Evolutionary conservation across 2,888 invertebrate species (phyloP).

Genomic region (Agriopis marginaria): DNA sequence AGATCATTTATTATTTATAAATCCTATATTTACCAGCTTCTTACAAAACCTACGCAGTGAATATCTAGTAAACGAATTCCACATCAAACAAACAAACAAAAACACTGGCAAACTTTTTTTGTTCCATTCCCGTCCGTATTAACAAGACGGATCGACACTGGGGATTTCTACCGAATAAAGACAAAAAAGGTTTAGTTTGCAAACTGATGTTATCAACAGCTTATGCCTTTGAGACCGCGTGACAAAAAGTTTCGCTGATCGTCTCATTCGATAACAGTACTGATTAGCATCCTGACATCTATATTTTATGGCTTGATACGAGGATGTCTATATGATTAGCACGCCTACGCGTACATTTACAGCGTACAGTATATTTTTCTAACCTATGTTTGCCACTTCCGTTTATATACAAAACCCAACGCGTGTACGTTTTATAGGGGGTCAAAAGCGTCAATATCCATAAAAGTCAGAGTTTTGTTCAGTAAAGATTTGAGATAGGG

Average conservation of each 20-base stretch:
- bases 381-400: constrained; percentile 33
- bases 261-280: constrained; percentile 64
- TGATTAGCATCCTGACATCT: constrained; percentile 69
- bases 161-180: constrained; percentile 48
- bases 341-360: constrained; percentile 19
- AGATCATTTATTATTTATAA: too few species aligned
- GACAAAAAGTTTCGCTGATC: constrained; percentile 70
- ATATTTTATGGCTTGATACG: constrained; percentile 59
- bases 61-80: not conserved
- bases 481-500: constrained; percentile 62
- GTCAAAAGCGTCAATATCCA: constrained; percentile 68
- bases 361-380: constrained; percentile 12
- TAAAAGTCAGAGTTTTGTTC: constrained; percentile 72
- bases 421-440: constrained; percentile 51
- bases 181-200: constrained; percentile 72
- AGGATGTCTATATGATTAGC: constrained; percentile 29
- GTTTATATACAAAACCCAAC: constrained; percentile 34
- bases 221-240: constrained; percentile 60
- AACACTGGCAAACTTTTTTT: constrained; percentile 28
- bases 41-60: not conserved
- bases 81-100: constrained; percentile 8
- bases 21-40: not conserved
- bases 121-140: constrained; percentile 27
- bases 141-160: constrained; percentile 46
- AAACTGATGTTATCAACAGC: constrained; percentile 76